These are phyloP conservation scores for Calidris pugnax DNA, from an alignment of 2,113 vertebrate genomes.

Conservation along the genomic window DNA sequence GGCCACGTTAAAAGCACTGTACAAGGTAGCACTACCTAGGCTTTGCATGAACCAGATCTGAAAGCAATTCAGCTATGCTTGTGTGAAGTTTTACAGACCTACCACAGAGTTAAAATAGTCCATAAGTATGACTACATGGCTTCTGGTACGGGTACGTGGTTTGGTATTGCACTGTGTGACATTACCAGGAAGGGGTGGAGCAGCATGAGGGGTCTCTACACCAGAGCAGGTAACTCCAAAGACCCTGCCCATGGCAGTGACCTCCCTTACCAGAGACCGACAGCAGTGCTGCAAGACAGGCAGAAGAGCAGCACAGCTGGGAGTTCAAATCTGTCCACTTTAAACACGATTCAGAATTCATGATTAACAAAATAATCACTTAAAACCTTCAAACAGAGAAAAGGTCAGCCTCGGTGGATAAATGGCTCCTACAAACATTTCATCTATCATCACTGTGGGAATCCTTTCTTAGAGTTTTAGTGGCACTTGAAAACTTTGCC, in stretches of 20 bases:
- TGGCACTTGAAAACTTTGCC: background rate
- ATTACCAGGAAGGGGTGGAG: background rate
- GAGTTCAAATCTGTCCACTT: background rate
- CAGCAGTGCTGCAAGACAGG: background rate
- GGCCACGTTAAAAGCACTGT: background rate
- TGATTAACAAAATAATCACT: background rate
- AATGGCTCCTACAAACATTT: background rate
- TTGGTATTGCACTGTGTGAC: background rate
- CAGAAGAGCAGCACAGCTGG: background rate
- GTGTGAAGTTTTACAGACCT: background rate
- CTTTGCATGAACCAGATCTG: background rate
- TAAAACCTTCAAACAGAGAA: background rate
- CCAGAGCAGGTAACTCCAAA: background rate
- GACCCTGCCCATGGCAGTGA: background rate
- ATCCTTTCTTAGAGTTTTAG: background rate
- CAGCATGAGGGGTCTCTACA: background rate
- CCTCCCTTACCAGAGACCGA: background rate
- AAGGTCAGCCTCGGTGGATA: background rate
- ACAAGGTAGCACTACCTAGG: background rate
- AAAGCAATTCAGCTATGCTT: background rate
- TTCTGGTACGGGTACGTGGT: background rate
- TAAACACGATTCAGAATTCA: background rate
- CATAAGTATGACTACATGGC: fast-evolving
- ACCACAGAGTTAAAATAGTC: background rate
- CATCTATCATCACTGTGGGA: background rate